Percentiles rank a stretch among this genome's conserved stretches.
phyloP scores from a whole-genome alignment of 2,888 invertebrate genomes.

The Tribolium freemani region DNA sequence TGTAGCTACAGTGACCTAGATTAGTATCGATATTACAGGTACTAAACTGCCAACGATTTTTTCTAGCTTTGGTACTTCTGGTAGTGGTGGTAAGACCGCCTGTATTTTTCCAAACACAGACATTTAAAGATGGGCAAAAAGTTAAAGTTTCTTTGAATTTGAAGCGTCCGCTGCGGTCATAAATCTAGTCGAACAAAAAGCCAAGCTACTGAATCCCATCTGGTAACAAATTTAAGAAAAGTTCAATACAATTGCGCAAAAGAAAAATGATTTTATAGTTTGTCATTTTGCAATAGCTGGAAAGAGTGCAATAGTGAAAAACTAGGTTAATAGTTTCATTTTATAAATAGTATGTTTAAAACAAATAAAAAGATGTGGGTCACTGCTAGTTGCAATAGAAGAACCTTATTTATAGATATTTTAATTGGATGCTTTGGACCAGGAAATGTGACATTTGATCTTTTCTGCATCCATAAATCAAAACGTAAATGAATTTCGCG shows the following conservation, averaged over 20 bases:
- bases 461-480: conserved; percentile 48
- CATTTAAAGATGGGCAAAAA: conserved; percentile 12
- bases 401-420: conserved; percentile 14
- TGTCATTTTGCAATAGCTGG: not conserved
- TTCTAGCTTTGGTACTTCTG: not conserved
- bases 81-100: not conserved
- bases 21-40: no score
- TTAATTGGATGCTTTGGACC: conserved; percentile 33
- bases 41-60: no score
- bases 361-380: conserved; percentile 35
- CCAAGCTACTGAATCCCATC: conserved; percentile 13
- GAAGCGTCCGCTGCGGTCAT: conserved; percentile 3
- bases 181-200: conserved; percentile 14
- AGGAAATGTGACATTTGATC: conserved; percentile 51
- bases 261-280: conserved; percentile 16
- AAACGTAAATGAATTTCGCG: conserved; percentile 48
- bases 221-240: conserved; percentile 23
- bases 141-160: conserved; percentile 24
- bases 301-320: not conserved
- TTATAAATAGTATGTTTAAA: conserved; percentile 30
- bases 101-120: not conserved
- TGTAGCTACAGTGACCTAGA: no score
- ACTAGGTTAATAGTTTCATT: conserved; percentile 14
- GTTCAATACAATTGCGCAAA: conserved; percentile 15
- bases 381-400: conserved; percentile 24